Evolutionary conservation across 2,113 vertebrate species (phyloP).

Genomic region (Indicator indicator): DNA sequence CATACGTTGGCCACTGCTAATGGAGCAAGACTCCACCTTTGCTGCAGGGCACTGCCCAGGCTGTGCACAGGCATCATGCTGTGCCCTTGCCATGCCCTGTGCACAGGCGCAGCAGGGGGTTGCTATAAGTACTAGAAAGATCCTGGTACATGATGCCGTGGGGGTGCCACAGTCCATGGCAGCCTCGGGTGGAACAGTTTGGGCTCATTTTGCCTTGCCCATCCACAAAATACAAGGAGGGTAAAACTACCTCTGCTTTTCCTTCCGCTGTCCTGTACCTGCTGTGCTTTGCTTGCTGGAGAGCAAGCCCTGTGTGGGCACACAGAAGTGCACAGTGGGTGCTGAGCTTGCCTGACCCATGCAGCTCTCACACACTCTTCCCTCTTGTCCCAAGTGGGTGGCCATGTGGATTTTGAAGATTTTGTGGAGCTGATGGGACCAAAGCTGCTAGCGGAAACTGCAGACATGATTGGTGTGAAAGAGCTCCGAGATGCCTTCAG

Average conservation of each 20-base stretch:
- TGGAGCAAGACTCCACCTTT: neutral
- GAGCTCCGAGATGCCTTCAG: constrained; percentile 96
- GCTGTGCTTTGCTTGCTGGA: neutral
- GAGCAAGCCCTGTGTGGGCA: neutral
- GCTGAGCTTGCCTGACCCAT: neutral
- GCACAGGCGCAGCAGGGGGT: neutral
- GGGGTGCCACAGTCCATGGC: neutral
- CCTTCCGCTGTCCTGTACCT: neutral
- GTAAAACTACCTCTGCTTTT: neutral
- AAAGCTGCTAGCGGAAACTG: constrained; percentile 96
- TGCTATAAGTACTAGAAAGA: neutral
- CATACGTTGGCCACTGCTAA: neutral
- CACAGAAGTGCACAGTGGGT: neutral
- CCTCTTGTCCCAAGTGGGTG: constrained; percentile 85
- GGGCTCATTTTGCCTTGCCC: neutral
- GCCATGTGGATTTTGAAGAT: constrained; percentile 98
- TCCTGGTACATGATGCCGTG: neutral
- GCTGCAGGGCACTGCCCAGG: neutral
- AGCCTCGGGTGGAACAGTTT: neutral
- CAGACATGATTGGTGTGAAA: constrained; percentile 98
- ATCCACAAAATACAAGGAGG: neutral
- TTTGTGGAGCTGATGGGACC: constrained; percentile 99
- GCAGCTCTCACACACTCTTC: constrained; percentile 16
- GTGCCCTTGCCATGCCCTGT: neutral
- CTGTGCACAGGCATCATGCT: neutral